Evolutionary conservation across 1,140 invertebrate genomes (phyloP).

Genomic region (Gryllus bimaculatus): DNA sequence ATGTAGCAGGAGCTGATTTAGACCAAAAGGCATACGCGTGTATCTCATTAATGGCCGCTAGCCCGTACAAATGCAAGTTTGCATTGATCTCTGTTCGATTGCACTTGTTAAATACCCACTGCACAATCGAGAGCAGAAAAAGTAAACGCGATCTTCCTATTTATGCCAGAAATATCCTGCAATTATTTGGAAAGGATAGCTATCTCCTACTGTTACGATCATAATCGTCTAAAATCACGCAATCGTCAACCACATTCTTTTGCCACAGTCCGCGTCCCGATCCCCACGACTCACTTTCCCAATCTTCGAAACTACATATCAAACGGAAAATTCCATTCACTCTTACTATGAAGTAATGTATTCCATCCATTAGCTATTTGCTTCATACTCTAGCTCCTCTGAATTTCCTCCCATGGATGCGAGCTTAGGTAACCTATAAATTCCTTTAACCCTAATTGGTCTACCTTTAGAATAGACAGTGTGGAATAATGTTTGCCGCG

Average conservation of each 20-base stretch:
- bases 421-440: slow-evolving; percentile 14
- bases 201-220: background rate
- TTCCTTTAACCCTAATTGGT: slow-evolving; percentile 4
- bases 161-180: background rate
- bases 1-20: background rate
- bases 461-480: background rate
- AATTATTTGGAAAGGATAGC: slow-evolving; percentile 7
- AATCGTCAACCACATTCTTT: background rate
- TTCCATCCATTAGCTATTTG: background rate
- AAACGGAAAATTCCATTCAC: slow-evolving; percentile 15
- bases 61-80: background rate
- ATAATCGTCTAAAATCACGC: background rate
- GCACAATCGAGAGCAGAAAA: slow-evolving; percentile 7
- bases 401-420: slow-evolving; percentile 8
- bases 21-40: background rate
- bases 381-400: slow-evolving; percentile 7
- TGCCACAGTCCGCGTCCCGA: background rate
- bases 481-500: background rate
- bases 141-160: background rate
- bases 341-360: slow-evolving; percentile 11
- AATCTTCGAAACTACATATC: too few relatives aligned
- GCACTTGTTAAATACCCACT: background rate
- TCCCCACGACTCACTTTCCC: background rate
- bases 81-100: background rate
- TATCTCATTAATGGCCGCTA: background rate